A percentile compares a stretch with the other conserved stretches of the same genome.
These are phyloP conservation scores for Pogonocherus hispidulus DNA, from an alignment of 2,888 invertebrate genomes.

Conservation along the genomic window DNA sequence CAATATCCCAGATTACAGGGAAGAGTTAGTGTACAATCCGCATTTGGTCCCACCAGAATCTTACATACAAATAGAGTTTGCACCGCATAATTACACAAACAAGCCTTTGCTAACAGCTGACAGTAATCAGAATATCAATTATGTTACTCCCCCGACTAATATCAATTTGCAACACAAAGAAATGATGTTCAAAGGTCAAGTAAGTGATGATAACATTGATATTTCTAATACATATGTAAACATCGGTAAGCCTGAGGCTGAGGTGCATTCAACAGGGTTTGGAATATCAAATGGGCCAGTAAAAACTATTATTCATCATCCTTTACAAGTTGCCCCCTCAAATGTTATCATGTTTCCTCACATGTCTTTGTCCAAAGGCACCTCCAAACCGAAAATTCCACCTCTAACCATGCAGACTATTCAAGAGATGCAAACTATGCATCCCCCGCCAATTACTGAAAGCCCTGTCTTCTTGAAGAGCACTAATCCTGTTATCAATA, in stretches of 20 bases:
- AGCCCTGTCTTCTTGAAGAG: conserved; percentile 50
- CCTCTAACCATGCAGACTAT: conserved; percentile 61
- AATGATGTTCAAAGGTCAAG: conserved; percentile 67
- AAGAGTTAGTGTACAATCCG: conserved; percentile 49
- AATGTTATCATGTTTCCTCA: conserved; percentile 52
- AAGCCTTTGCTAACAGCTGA: conserved; percentile 53
- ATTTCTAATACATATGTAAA: conserved; percentile 67
- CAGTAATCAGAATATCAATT: conserved; percentile 59
- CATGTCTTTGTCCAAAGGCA: conserved; percentile 39
- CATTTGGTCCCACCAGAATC: conserved; percentile 55
- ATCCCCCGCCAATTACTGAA: conserved; percentile 70
- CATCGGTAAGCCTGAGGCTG: conserved; percentile 68
- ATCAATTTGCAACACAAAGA: conserved; percentile 51
- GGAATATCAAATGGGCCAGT: conserved; percentile 50
- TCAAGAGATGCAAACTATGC: conserved; percentile 75
- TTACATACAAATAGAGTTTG: conserved; percentile 54
- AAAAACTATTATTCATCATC: conserved; percentile 19
- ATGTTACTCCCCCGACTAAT: conserved; percentile 57
- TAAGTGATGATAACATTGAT: conserved; percentile 66
- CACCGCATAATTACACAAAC: conserved; percentile 49
- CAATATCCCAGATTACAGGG: conserved; percentile 41
- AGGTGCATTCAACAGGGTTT: conserved; percentile 63
- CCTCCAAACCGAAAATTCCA: conserved; percentile 32
- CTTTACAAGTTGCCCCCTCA: conserved; percentile 30
- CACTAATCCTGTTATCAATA: conserved; percentile 48